Evolutionary conservation across 2,888 invertebrate species (phyloP), one percentile per base, ranked within the genome.

Genomic region (Fragum whitleyi): DNA sequence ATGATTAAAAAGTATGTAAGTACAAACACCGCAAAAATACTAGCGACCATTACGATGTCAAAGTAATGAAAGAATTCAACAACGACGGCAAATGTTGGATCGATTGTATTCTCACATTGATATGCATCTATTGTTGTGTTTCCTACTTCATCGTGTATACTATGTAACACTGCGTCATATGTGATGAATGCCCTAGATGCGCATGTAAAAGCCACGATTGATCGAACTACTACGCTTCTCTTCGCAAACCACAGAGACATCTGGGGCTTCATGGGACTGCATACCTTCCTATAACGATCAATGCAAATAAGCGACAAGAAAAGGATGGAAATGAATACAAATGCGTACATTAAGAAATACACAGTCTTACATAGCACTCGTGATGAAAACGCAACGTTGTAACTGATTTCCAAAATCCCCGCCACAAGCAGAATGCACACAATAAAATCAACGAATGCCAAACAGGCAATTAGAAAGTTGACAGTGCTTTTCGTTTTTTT

Each of bases 41-140:
- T 19, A 16, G 28, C 61, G 7, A 61, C 32, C 26, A 32, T 61
- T 5, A 61, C 61, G 21, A 61, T 61, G 19, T 61, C 61, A 32
- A 61, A 32, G 19, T 61, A 61, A 16, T 61, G 61, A 32, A 61
- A 61, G 61, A 61, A 61, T n/a, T 29, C 32, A 14, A 61, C 61
- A n/a, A 61, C 7, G 2, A 32, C n/a, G 2, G 29, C 32, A 29
- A 29, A 29, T 2, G 1, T n/a, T 16, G 61, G 32, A n/a, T 61
- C 61, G 6, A 32, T 32, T n/a, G 61, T 29, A 32, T 28, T 32
- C n/a, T 61, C 61, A 32, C 61, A 61, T 29, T 61, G 61, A 61
- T 61, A 61, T 9, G 32, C 61, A n/a, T 32, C 16, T n/a, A 19
- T 19, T 29, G 61, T n/a, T 11, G 26, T 19, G 32, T 61, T 61